Conservation (phyloP, 2,888 invertebrate genomes). For the Nemurella pictetii region DNA sequence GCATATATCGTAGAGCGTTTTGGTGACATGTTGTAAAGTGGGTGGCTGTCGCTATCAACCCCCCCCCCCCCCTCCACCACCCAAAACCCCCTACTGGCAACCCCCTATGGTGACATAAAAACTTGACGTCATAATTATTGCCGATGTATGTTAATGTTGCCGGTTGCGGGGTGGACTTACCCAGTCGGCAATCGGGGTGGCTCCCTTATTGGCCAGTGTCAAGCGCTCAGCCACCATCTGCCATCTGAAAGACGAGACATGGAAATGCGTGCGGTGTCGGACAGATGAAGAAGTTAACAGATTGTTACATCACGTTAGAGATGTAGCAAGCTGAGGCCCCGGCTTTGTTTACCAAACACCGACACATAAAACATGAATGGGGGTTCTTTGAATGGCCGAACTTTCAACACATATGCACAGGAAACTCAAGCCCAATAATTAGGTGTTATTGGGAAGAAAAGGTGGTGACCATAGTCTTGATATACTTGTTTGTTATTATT, state of each 20-base stretch:
- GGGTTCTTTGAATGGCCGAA: not conserved
- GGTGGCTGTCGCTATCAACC: not conserved
- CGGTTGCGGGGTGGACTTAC: not conserved
- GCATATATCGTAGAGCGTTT: slow-evolving; percentile 15
- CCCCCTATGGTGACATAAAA: slow-evolving; percentile 13
- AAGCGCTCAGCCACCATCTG: slow-evolving; percentile 6
- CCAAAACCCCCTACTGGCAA: not conserved
- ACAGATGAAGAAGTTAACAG: not conserved
- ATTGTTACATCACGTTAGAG: not conserved
- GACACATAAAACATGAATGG: not conserved
- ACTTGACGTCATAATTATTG: slow-evolving; percentile 28
- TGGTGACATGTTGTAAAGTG: slow-evolving; percentile 27
- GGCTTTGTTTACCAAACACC: not conserved
- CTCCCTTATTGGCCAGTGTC: slow-evolving; percentile 12
- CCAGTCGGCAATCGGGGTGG: not conserved
- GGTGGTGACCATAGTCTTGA: not conserved
- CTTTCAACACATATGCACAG: not conserved
- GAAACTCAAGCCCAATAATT: not conserved
- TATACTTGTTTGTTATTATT: not conserved
- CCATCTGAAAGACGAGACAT: not conserved
- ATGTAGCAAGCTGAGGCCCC: not conserved
- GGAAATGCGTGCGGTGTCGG: not conserved
- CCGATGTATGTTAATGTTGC: slow-evolving; percentile 15
- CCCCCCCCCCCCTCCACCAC: not conserved
- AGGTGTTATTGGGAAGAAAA: not conserved